Base-by-base conservation (phyloP, 2,797 vertebrate genomes). In the Eidolon dupreanum region DNA sequence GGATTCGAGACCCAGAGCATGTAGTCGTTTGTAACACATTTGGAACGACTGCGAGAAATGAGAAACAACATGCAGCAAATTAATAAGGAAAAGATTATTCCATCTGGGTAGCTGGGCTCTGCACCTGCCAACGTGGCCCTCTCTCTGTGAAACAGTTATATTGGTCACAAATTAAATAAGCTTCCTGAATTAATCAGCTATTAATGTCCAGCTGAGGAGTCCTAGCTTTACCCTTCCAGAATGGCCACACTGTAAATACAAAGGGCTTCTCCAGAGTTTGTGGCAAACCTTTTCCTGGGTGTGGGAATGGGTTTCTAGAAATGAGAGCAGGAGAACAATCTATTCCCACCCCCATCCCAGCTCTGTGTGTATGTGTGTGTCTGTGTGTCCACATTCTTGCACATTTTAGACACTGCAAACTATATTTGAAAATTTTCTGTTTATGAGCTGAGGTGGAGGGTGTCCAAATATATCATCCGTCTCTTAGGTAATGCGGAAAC, bases 11-110 rank as follows among this genome's bases (percentile, higher is more conserved):
- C 74, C 20, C 75, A 74, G 66, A 94, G 46, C 71, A 55, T 78
- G 57, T 71, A 88, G 79, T 78, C 31, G 0, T 94, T 90, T 93
- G 88, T 92, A 93, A 96, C 90, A 94, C 74, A 63, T 70, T 91
- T 85, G 70, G 19, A 95, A 86, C 0, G 33, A 73, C 88, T 65
- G 51, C 8, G 15, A 94, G 95, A 96, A 86, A 86, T 89, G 82
- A 79, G 85, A 94, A 66, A 65, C 79, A 71, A 93, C 93, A 82
- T 38, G 73, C 36, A 79, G 79, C 71, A 95, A 89, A 95, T 91
- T 88, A 97, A 93, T 96, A 96, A 97, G 83, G 46, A 92, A 96
- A 96, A 93, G 61, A 96, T 93, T 55, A 87, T 88, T 96, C 93
- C 86, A 88, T 85, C 90, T 96, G 81, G 85, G 87, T 74, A 96